Base-by-base conservation (phyloP, 2,113 vertebrate genomes). In the Microcebus jonahi region DNA sequence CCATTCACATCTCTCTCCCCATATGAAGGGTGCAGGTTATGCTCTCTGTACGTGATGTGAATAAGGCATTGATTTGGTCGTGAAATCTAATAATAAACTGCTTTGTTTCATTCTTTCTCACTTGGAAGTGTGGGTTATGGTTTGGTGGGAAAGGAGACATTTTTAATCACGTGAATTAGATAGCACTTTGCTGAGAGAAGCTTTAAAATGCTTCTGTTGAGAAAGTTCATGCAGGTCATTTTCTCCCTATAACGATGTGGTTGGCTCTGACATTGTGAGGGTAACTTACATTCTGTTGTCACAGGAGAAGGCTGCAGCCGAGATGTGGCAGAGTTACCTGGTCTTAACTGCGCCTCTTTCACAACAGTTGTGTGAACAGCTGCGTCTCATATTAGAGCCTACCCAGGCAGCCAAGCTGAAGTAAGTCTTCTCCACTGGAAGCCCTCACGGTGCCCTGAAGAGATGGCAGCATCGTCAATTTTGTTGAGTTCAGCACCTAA, bases 361-460 rank as follows among this genome's bases (percentile, higher is more conserved):
- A 70, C 99, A 99, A 97, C 99, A 99, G 97, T 98, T 99, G 55
- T 99, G 99, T 96, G 99, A 99, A 85, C 99, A 99, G 98, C 99
- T 99, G 1, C 98, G 99, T 7, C 99, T 99, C 96, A 99, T 99
- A 68, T 91, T 99, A 97, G 99, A 99, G 96, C 99, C 99, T 55
- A 99, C 99, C 4, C 99, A 99, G 98, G 99, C 99, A 1, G 98
- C 99, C 95, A 99, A 99, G 73, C 77, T 99, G 90, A 99, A 99
- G 99, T 99, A 97, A 98, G 98, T 97, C 70, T 87, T 65, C 36
- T n/a, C 36, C 68, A 2, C 3, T 20, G 12, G 12, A 65, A 23
- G 6, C n/a, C 0, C 63, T 23, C 29, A 4, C 0, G 6, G 42
- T 23, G 1, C 29, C 36, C 36, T 25, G 29, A 23, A 55, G 71